phyloP scores from a whole-genome alignment of 1,140 invertebrate species.

The Aphis craccivora region DNA sequence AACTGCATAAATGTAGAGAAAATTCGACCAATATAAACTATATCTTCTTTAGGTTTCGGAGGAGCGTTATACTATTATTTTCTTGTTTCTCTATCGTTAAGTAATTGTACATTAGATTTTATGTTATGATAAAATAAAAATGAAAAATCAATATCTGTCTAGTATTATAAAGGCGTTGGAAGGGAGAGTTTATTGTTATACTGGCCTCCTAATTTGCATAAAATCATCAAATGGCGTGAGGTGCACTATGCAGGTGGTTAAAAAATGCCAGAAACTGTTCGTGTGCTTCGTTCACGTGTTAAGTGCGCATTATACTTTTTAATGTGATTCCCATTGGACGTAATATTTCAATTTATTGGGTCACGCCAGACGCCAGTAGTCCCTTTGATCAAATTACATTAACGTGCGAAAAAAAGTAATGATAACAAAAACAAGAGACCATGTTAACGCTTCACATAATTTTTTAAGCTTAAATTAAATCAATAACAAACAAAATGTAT shows the following conservation, averaged over 20 bases:
- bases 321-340: slow-evolving; percentile 34
- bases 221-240: slow-evolving; percentile 49
- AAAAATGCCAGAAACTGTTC: not conserved
- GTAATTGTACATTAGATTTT: not conserved
- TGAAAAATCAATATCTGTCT: slow-evolving; percentile 8
- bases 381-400: slow-evolving; percentile 48
- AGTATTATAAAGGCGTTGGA: slow-evolving; percentile 1
- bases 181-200: not conserved
- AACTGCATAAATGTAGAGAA: not conserved
- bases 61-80: not conserved
- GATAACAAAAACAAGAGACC: not conserved
- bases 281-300: slow-evolving; percentile 38
- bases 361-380: slow-evolving; percentile 19
- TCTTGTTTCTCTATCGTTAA: not conserved
- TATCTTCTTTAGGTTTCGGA: not conserved
- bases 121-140: not conserved
- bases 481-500: not conserved
- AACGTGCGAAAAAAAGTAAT: slow-evolving; percentile 26
- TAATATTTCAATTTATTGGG: slow-evolving; percentile 55
- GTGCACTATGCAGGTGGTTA: slow-evolving; percentile 2
- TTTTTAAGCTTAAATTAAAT: not conserved
- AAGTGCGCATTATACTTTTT: slow-evolving; percentile 48
- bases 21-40: not conserved
- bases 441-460: not conserved
- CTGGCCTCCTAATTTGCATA: slow-evolving; percentile 40